Base-by-base conservation (phyloP, 2,888 invertebrate species). In the Chironomus riparius region DNA sequence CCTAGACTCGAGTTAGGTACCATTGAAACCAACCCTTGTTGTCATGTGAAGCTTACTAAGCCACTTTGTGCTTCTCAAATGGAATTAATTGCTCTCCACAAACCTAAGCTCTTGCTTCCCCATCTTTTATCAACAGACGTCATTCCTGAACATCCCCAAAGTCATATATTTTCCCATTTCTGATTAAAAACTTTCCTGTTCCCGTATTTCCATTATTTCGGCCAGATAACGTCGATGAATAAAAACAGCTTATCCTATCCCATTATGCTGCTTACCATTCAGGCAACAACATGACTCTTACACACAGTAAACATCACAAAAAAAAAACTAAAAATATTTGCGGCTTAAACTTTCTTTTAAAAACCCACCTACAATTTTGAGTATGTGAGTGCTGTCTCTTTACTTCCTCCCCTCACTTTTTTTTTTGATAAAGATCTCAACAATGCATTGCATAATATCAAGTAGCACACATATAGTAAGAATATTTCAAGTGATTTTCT, bases 141-240 rank as follows among this genome's bases (percentile, higher is more conserved):
- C 28, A 28, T 5, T 28, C 1, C 1, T 5, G 6, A 28, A 4
- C 28, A 28, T 5, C 28, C 28, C 38, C 38, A 38, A 10, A 38
- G 1, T 10, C 7, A 10, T 4, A 38, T 38, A 4, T 38, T 38
- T 10, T 10, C 2, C 1, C 2, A 38, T 10, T 38, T 38, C 38
- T 74, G 68, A 68, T 74, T 74, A 74, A 74, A 38, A 68, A 74
- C 15, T 62, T 73, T 61, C 1, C 72, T 73, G 24, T 56, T 56
- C 5, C 56, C 7, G 18, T 56, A 7, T 56, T 15, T 56, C 50
- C 15, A 50, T 50, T 15, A 50, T 56, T 56, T 38, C 22, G 2
- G 18, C 5, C 18, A 24, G 24, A 65, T 65, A 65, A 21, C 24
- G 21, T 65, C 24, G 24, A 65, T 24, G 24, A 65, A 65, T 24